Base-by-base conservation (phyloP, 1,140 invertebrate genomes). In the Idris sp. region DNA sequence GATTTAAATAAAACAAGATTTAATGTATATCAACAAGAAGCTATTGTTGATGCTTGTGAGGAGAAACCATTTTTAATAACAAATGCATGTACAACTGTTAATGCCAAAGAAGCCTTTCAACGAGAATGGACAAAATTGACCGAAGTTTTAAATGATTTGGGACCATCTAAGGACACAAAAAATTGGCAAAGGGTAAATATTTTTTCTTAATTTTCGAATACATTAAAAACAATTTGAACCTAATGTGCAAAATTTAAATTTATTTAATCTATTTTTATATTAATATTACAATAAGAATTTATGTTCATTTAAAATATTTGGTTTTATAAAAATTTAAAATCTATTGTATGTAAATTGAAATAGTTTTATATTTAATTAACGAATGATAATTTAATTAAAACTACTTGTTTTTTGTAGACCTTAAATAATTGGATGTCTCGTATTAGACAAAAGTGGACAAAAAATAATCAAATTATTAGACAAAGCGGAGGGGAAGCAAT, bases 341-440 rank as follows among this genome's bases (percentile, higher is more conserved):
- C 26, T 28, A n/a, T 28, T 1, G 26, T 28, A n/a, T 28, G 26
- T 6, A 28, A 28, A 28, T n/a, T 28, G 7, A 4, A 4, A 8
- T 28, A 28, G 26, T 35, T 10, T 35, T 35, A 10, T n/a, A 35
- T 10, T 10, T 35, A 19, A n/a, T 13, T 22, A 41, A 22, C 25
- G 6, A 41, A 41, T 25, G n/a, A 7, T 41, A 41, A 13, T 6
- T 28, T 48, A 31, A n/a, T n/a, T n/a, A n/a, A n/a, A n/a, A n/a
- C n/a, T n/a, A n/a, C n/a, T n/a, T n/a, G n/a, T n/a, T n/a, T 31
- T 31, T 26, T 31, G 14, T 11, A 48, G 43, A 48, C 26, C 2
- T 48, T 48, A 13, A 31, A 16, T n/a, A 28, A 48, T 11, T 48
- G 26, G 43, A 15, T 48, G 26, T 13, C 14, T 4, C 43, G 43